Percentiles rank a stretch among this genome's conserved stretches.
Evolutionary conservation across 1,140 invertebrate genomes (phyloP).

Genomic region (Polyergus mexicanus): DNA sequence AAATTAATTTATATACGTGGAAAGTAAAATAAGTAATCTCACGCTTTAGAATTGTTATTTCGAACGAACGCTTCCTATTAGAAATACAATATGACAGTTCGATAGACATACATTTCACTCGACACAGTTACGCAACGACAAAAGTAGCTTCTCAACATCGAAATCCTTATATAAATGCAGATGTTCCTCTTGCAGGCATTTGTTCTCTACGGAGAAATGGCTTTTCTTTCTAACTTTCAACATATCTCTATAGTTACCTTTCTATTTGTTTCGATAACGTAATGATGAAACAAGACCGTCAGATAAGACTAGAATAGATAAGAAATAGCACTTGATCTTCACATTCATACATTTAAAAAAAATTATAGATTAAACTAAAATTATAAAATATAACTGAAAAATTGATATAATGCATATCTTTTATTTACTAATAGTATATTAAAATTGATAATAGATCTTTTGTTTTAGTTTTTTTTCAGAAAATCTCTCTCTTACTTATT

Average conservation of each 20-base stretch:
- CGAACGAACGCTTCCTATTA: slow-evolving; percentile 6
- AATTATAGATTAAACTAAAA: not conserved
- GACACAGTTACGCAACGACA: slow-evolving; percentile 29
- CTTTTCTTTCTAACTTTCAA: slow-evolving; percentile 54
- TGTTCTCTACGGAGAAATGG: slow-evolving; percentile 7
- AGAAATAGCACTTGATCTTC: not conserved
- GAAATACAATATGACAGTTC: not conserved
- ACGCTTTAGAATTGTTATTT: not conserved
- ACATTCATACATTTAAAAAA: not conserved
- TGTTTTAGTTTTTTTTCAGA: no score
- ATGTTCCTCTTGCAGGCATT: slow-evolving; percentile 12
- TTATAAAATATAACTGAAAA: no score
- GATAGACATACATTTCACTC: not conserved
- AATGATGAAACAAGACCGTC: not conserved
- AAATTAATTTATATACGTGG: not conserved
- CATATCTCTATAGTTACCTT: not conserved
- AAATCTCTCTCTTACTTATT: not conserved
- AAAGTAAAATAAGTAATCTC: not conserved
- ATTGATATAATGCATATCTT: no score
- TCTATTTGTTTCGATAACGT: slow-evolving; percentile 31
- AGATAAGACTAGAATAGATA: not conserved
- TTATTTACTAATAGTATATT: no score
- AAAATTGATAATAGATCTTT: no score
- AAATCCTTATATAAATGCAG: slow-evolving; percentile 52
- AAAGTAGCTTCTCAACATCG: slow-evolving; percentile 22